phyloP scores from a whole-genome alignment of 2,888 invertebrate genomes.

The Eupsilia transversa region DNA sequence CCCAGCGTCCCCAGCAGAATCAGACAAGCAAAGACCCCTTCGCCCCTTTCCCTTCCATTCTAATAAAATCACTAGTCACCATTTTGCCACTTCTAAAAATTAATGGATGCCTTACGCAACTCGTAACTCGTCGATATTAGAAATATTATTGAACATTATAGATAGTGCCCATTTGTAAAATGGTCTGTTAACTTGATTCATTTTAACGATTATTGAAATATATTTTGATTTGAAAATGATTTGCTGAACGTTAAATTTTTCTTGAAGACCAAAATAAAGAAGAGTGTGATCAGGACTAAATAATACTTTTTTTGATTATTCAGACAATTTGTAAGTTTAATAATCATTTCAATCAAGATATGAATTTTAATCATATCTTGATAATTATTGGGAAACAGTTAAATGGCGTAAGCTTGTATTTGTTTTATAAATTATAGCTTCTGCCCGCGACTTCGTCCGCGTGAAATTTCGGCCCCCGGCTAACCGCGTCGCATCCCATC shows the following conservation, averaged over 20 bases:
- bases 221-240: slow-evolving; percentile 31
- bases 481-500: no score
- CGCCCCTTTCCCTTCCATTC: slow-evolving; percentile 34
- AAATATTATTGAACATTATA: slow-evolving; percentile 61
- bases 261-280: background rate
- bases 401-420: background rate
- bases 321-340: no score
- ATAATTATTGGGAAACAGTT: background rate
- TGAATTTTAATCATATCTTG: no score
- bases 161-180: slow-evolving; percentile 51
- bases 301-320: background rate
- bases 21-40: slow-evolving; percentile 23
- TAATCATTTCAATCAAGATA: no score
- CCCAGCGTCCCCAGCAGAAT: slow-evolving; percentile 6
- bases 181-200: slow-evolving; percentile 46
- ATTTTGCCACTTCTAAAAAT: slow-evolving; percentile 60
- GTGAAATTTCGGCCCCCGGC: no score
- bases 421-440: background rate
- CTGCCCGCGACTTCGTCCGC: no score
- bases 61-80: slow-evolving; percentile 58
- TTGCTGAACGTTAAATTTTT: slow-evolving; percentile 24
- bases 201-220: slow-evolving; percentile 41
- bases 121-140: slow-evolving; percentile 57
- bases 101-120: slow-evolving; percentile 56
- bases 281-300: background rate